Evolutionary conservation across 1,140 invertebrate species (phyloP).

Genomic region (Ceratoteleas bidentatus): DNA sequence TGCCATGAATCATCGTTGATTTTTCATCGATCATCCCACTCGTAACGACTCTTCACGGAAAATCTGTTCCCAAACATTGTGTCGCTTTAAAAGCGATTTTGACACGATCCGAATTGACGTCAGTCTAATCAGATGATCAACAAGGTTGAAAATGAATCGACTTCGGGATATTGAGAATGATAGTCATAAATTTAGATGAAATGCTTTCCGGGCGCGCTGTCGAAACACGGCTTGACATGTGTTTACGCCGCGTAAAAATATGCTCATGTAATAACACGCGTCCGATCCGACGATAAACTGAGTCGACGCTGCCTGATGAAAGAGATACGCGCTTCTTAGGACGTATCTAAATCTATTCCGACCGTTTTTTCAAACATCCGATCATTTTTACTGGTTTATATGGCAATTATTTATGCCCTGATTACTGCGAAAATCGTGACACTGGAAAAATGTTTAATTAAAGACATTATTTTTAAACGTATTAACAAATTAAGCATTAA

Average conservation of each 20-base stretch:
- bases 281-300: constrained; percentile 42
- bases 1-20: no score
- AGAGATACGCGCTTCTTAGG: constrained; percentile 38
- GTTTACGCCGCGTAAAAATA: constrained; percentile 48
- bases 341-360: constrained; percentile 29
- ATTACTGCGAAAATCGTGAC: no score
- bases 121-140: constrained; percentile 28
- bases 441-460: no score
- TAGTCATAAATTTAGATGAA: constrained; percentile 55
- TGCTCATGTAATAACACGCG: constrained; percentile 38
- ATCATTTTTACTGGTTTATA: background rate
- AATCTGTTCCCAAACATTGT: background rate
- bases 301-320: constrained; percentile 22
- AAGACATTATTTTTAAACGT: no score
- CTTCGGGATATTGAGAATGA: constrained; percentile 30
- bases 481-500: no score
- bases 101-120: constrained; percentile 22
- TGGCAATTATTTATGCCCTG: background rate
- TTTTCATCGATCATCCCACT: no score
- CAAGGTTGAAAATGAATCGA: constrained; percentile 25
- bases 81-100: constrained; percentile 16
- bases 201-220: constrained; percentile 30
- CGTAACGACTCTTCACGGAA: background rate
- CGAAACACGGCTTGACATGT: constrained; percentile 44
- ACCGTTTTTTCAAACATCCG: constrained; percentile 5